Percentiles rank a stretch among this genome's conserved stretches.
These are phyloP conservation scores for Hydrochoerus hydrochaeris DNA, from an alignment of 2,113 vertebrate species.

Conservation along the genomic window DNA sequence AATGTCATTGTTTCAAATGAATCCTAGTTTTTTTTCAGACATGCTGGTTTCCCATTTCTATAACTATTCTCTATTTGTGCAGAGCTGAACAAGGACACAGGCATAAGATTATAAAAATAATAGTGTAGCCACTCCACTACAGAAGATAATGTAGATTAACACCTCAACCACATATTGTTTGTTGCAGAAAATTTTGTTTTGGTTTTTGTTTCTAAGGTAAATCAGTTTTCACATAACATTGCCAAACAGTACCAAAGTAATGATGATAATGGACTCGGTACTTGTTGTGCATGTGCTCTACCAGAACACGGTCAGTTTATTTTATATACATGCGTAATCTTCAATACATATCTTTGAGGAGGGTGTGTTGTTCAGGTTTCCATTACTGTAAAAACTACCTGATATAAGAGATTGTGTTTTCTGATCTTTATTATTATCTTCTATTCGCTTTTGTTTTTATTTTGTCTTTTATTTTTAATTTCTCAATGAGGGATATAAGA, in stretches of 20 bases:
- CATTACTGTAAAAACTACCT: not conserved
- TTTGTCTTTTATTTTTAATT: too few relatives aligned
- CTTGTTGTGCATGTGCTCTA: not conserved
- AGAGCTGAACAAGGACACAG: not conserved
- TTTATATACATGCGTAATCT: not conserved
- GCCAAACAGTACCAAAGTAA: not conserved
- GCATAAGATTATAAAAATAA: not conserved
- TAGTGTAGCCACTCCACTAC: not conserved
- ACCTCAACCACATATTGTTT: not conserved
- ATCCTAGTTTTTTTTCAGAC: not conserved
- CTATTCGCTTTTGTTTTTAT: too few relatives aligned
- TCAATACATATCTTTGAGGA: not conserved
- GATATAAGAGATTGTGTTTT: not conserved
- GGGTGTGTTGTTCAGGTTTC: not conserved
- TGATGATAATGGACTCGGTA: not conserved
- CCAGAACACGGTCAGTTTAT: not conserved
- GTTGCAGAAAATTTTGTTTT: not conserved
- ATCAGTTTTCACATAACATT: not conserved
- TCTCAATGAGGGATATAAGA: too few relatives aligned
- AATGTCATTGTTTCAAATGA: not conserved
- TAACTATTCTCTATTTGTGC: not conserved
- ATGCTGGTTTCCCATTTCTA: slow-evolving; percentile 23
- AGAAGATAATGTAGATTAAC: not conserved
- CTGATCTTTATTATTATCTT: too few relatives aligned
- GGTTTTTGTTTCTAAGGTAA: not conserved